Conservation (phyloP, 2,888 invertebrate genomes). For the Harmothoe impar region DNA sequence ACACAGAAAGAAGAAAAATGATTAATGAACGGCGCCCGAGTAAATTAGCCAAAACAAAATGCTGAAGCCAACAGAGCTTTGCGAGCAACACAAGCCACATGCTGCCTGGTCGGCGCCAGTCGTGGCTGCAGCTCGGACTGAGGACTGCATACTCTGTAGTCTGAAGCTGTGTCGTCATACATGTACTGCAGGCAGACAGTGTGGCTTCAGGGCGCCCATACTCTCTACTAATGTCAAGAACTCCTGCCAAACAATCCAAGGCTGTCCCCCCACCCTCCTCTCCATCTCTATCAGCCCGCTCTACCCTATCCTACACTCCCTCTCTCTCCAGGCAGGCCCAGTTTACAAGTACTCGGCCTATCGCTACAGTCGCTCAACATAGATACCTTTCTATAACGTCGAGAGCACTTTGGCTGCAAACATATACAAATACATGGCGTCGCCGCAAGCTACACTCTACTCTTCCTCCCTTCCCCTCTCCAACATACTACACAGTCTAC, state of each 20-base stretch:
- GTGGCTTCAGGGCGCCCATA: neutral
- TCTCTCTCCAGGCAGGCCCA: conserved; percentile 1
- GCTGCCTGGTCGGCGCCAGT: neutral
- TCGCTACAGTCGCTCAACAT: conserved; percentile 48
- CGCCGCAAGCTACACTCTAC: neutral
- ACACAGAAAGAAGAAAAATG: conserved; percentile 43
- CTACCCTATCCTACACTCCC: neutral
- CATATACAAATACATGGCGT: conserved; percentile 51
- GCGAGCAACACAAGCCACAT: conserved; percentile 42
- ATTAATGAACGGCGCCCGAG: conserved; percentile 37
- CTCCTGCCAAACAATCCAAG: conserved; percentile 12
- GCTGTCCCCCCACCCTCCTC: neutral
- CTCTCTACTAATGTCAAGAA: neutral
- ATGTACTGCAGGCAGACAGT: neutral
- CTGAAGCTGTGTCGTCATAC: too few relatives aligned
- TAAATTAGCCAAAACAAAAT: conserved; percentile 52
- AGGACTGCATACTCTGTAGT: neutral
- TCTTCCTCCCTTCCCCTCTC: neutral
- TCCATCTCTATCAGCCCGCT: neutral
- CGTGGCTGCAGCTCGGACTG: neutral
- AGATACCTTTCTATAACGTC: conserved; percentile 52
- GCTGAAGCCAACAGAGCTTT: conserved; percentile 46
- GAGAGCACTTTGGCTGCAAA: conserved; percentile 58
- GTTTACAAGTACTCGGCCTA: conserved; percentile 49
- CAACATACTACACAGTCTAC: neutral